Evolutionary conservation across 1,140 invertebrate species (phyloP).

Genomic region (Aradophagus sp.): DNA sequence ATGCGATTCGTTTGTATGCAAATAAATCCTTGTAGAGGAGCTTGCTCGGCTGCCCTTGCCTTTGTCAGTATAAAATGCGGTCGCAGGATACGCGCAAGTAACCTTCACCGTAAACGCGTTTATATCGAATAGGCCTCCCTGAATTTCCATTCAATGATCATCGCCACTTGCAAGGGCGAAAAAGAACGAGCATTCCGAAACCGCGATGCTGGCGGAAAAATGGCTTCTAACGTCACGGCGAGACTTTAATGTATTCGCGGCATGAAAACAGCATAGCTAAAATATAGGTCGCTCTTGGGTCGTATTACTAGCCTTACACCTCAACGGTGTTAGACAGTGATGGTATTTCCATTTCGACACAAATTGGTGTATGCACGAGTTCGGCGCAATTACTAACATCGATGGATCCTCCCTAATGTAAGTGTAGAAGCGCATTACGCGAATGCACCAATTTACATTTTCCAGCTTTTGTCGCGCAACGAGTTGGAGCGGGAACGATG

Average conservation of each 20-base stretch:
- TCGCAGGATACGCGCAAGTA: slow-evolving; percentile 21
- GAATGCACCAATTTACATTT: slow-evolving; percentile 58
- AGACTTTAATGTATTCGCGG: slow-evolving; percentile 35
- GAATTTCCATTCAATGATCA: slow-evolving; percentile 59
- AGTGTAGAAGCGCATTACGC: slow-evolving; percentile 51
- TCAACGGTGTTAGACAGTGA: slow-evolving; percentile 26
- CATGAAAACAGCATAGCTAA: slow-evolving; percentile 26
- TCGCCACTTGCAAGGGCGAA: slow-evolving; percentile 18
- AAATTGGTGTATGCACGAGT: slow-evolving; percentile 49
- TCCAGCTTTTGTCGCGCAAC: slow-evolving; percentile 47
- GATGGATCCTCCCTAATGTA: slow-evolving; percentile 57
- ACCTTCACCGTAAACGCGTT: slow-evolving; percentile 22
- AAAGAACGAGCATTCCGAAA: slow-evolving; percentile 12
- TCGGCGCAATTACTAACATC: slow-evolving; percentile 56
- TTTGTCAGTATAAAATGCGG: slow-evolving; percentile 52
- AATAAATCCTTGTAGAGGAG: slow-evolving; percentile 47
- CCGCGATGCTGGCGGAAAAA: not conserved
- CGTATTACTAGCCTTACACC: slow-evolving; percentile 27
- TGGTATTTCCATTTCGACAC: slow-evolving; percentile 46
- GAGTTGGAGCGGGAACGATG: slow-evolving; percentile 13
- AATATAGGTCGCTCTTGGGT: slow-evolving; percentile 41
- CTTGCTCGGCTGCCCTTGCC: slow-evolving; percentile 40
- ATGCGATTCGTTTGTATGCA: slow-evolving; percentile 56
- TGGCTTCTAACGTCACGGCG: not conserved
- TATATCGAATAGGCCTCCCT: slow-evolving; percentile 31